A percentile compares a stretch with the other conserved stretches of the same genome.
Evolutionary conservation across 2,888 invertebrate genomes (phyloP).

Genomic region (Lissocephala sabroskyi): DNA sequence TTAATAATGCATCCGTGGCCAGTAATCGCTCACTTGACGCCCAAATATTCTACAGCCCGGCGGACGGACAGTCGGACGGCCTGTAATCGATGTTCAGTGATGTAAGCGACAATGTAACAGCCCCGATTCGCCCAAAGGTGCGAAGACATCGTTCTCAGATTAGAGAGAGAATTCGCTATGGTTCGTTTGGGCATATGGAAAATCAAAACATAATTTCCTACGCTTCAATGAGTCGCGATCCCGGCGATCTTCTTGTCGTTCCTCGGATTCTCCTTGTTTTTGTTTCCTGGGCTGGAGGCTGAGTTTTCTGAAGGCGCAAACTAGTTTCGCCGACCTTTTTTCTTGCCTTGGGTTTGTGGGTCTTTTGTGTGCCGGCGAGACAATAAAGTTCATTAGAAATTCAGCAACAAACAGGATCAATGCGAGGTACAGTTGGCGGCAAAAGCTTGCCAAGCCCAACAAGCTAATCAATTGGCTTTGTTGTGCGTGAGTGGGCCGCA

Average conservation of each 20-base stretch:
- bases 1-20: constrained; percentile 39
- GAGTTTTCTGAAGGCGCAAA: constrained; percentile 23
- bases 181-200: constrained; percentile 46
- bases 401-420: background rate
- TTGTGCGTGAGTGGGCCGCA: background rate
- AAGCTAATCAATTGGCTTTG: constrained; percentile 45
- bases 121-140: constrained; percentile 39
- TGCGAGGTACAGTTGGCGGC: constrained; percentile 9
- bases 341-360: constrained; percentile 15
- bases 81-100: background rate
- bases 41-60: too few relatives aligned
- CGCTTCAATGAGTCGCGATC: constrained; percentile 37
- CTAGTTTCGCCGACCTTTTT: constrained; percentile 41
- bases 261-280: too few relatives aligned
- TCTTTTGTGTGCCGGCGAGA: constrained; percentile 24
- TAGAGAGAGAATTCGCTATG: constrained; percentile 55
- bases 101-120: background rate
- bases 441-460: background rate
- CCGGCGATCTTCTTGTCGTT: constrained; percentile 13
- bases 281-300: background rate
- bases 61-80: constrained; percentile 7
- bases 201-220: constrained; percentile 59
- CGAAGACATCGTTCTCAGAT: constrained; percentile 52
- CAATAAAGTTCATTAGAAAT: constrained; percentile 59
- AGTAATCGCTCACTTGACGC: background rate